These are phyloP conservation scores for Cydia amplana DNA, from an alignment of 1,140 invertebrate genomes.

Conservation along the genomic window DNA sequence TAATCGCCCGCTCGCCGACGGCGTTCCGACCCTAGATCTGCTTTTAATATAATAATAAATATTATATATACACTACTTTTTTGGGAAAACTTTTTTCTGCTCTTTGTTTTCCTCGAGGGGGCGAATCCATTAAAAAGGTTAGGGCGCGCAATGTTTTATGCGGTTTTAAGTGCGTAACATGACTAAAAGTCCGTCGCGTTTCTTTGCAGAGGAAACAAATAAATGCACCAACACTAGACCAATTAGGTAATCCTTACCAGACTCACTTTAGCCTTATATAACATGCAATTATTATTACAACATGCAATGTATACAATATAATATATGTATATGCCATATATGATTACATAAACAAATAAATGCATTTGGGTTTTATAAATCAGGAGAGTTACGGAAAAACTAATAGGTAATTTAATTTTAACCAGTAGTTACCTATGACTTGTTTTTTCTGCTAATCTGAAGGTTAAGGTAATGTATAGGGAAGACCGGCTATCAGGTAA, in stretches of 20 bases:
- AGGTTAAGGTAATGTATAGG: no score
- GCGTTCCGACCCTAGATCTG: constrained; percentile 66
- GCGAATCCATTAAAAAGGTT: constrained; percentile 75
- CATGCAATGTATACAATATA: no score
- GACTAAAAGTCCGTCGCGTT: constrained; percentile 62
- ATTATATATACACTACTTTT: constrained; percentile 74
- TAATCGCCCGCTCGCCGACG: constrained; percentile 70
- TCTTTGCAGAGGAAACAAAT: constrained; percentile 35
- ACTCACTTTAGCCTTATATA: no score
- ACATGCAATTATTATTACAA: no score
- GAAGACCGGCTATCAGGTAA: no score
- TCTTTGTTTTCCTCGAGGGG: constrained; percentile 72
- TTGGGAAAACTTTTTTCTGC: constrained; percentile 62
- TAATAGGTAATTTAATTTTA: no score
- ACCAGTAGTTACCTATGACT: no score
- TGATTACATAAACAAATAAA: no score
- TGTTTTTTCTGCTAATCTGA: no score
- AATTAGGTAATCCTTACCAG: neutral
- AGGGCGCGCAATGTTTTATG: constrained; percentile 71
- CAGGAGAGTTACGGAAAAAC: no score
- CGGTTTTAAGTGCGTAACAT: constrained; percentile 74
- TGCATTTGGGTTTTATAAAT: no score
- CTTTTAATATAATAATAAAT: constrained; percentile 78
- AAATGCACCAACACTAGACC: neutral
- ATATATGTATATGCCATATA: no score